Evolutionary conservation across 2,797 vertebrate species (phyloP), one percentile per base, ranked within the genome.

Genomic region (Zalophus californianus): DNA sequence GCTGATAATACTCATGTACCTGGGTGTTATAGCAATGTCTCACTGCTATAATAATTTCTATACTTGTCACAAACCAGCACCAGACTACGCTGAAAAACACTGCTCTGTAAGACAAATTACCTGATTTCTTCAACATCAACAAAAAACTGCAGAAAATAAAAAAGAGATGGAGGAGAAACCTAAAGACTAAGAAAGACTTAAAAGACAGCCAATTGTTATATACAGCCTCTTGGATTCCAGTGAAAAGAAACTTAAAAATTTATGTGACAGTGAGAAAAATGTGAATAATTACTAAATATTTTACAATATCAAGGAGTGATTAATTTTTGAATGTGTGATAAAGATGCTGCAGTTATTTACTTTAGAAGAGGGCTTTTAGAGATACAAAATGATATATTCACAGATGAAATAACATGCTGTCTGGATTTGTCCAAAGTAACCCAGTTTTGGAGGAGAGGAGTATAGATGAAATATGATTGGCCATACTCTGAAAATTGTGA

Each of bases 161-260:
- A 90, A 54, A 41, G 15, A 44, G 27, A n/a, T 25, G 77, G 32
- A 70, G 9, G 41, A 86, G 35, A 87, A 83, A 75, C 0, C 23
- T 62, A 77, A 23, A 87, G 35, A 66, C 14, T 77, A 78, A 83
- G 54, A 44, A 38, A 50, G 20, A 77, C 25, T 77, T 60, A 70
- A 62, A 44, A 78, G 27, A 72, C 20, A 89, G 52, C 4, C 32
- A 72, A 66, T 21, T 38, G 72, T 56, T 80, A 58, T 9, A 14
- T 23, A 66, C 58, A 23, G 77, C 32, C 52, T 72, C 90, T 20
- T 72, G 68, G 50, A 64, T 66, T 7, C 75, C 54, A 50, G 25
- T 50, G 75, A 91, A 11, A 86, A 94, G 13, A 64, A 94, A 64
- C 68, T 84, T 78, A 78, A 88, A 84, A 48, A 23, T 84, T n/a